phyloP scores from a whole-genome alignment of 2,888 invertebrate species.

The Amphiduros pacificus region DNA sequence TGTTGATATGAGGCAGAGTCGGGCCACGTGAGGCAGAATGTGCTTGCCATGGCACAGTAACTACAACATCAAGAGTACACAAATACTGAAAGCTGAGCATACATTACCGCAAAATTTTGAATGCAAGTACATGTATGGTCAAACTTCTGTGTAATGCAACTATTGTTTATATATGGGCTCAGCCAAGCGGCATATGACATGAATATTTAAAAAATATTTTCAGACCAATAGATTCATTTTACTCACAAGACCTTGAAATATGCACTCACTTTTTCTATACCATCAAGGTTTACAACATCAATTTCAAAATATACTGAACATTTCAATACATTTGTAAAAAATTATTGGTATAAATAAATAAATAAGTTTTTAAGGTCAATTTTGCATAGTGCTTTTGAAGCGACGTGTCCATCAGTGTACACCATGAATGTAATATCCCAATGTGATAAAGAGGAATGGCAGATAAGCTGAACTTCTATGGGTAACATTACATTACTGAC shows the following conservation, averaged over 20 bases:
- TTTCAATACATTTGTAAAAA: too few species aligned
- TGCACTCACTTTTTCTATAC: neutral
- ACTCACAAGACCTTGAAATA: too few species aligned
- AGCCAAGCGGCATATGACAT: neutral
- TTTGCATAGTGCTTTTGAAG: too few species aligned
- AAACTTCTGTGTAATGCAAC: neutral
- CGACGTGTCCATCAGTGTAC: too few species aligned
- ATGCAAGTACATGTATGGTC: neutral
- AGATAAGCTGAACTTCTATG: too few species aligned
- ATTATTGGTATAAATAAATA: too few species aligned
- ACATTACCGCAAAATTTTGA: neutral
- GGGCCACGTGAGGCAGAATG: constrained; percentile 90
- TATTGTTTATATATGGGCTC: neutral
- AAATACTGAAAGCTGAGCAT: neutral
- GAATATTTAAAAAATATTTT: neutral
- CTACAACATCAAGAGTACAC: constrained; percentile 65
- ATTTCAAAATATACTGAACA: neutral
- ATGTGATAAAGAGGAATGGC: too few species aligned
- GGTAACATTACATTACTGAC: too few species aligned
- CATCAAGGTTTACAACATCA: neutral
- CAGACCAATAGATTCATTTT: neutral
- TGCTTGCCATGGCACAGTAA: constrained; percentile 86
- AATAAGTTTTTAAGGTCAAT: too few species aligned
- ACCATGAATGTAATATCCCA: too few species aligned
- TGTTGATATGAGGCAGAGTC: constrained; percentile 63